Base-by-base conservation (phyloP, 37 sponge, comb jelly and placozoan genomes). In the Haliclona indistincta region DNA sequence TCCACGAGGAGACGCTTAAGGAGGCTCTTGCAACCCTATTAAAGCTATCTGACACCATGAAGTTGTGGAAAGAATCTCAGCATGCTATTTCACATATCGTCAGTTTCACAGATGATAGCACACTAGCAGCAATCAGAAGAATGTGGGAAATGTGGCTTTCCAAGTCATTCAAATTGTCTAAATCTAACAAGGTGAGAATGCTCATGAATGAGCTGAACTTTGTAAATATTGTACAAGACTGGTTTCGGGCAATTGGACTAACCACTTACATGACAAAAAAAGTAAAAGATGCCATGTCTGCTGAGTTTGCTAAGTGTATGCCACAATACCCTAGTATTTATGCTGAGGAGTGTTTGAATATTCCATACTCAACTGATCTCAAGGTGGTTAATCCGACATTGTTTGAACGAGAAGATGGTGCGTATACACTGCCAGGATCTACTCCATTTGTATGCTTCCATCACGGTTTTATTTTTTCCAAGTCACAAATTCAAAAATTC, bases 131-230 rank as follows among this genome's bases (percentile, higher is more conserved):
- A 11, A 41, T 82, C 4, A 23, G 37, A 19, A 4, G 64, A 28
- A 26, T 73, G 19, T 82, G 74, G 74, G 39, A 73, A 53, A 82
- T 64, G 67, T 82, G 82, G 82, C 28, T 47, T 29, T 17, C 37
- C 22, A 45, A 37, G 13, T n/a, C 4, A 3, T 39, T 36, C 13
- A 28, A 25, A 13, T 33, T 51, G 37, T 13, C 29, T 3, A 36
- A 2, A 2, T 51, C 54, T 30, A 15, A 54, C 2, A 30, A 33
- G 32, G 2, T 25, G 2, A 52, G 37, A 33, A 28, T 28, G 3
- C 23, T 4, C 22, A 36, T 2, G 32, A 2, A 25, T 6, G 29
- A 56, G 58, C 58, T 25, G 25, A 6, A 4, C 25, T n/a, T n/a
- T n/a, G n/a, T n/a, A n/a, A n/a, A n/a, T n/a, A n/a, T n/a, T n/a